Percentiles rank a stretch among this genome's conserved stretches.
These are phyloP conservation scores for Crotalus tigris DNA, from an alignment of 2,113 vertebrate genomes.

Conservation along the genomic window DNA sequence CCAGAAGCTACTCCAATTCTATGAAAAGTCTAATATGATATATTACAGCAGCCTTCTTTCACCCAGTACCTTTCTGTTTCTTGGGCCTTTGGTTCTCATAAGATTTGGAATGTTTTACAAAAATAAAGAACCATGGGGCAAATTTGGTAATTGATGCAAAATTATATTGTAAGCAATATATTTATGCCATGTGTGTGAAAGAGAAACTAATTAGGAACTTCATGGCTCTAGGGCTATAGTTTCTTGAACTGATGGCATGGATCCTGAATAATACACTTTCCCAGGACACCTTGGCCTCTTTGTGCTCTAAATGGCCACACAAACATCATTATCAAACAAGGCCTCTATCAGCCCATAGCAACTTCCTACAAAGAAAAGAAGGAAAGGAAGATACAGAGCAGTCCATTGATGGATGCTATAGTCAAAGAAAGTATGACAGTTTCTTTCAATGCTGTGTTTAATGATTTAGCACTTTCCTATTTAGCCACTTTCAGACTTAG, in stretches of 20 bases:
- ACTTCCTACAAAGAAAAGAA: not conserved
- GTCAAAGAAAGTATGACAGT: not conserved
- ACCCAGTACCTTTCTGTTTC: not conserved
- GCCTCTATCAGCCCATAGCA: not conserved
- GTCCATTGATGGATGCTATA: not conserved
- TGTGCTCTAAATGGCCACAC: not conserved
- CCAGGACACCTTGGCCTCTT: not conserved
- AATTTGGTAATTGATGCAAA: not conserved
- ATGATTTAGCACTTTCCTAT: not conserved
- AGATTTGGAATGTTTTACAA: not conserved
- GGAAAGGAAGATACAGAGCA: not conserved
- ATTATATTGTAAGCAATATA: not conserved
- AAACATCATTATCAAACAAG: not conserved
- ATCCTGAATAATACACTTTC: not conserved
- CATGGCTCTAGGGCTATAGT: not conserved
- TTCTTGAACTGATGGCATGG: not conserved
- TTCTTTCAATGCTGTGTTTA: constrained; percentile 14
- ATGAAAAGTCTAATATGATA: not conserved
- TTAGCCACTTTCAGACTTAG: not conserved
- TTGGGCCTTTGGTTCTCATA: not conserved
- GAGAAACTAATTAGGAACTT: not conserved
- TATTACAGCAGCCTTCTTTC: not conserved
- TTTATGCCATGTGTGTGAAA: not conserved
- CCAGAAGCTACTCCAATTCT: not conserved
- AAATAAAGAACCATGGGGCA: not conserved